Base-by-base conservation (phyloP, 2,113 vertebrate species). In the Cephalopholis sonnerati region DNA sequence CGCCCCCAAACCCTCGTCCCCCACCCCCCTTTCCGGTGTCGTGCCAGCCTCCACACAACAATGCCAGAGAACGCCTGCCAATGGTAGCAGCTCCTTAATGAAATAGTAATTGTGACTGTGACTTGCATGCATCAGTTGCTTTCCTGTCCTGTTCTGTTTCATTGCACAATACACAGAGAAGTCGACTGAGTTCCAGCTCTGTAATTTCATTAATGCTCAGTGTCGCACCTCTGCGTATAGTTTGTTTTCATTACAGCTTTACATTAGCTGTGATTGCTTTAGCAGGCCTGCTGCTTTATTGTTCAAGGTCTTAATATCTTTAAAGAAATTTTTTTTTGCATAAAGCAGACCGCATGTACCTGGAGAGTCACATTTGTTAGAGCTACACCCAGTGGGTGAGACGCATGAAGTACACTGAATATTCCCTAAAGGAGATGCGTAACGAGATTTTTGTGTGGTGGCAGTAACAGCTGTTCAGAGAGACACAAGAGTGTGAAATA, bases 31-130 rank as follows among this genome's bases (percentile, higher is more conserved):
- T 82, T 89, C 79, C 71, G 71, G 80, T 87, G 82, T 61, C 81
- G 51, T 90, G 89, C 90, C 91, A 92, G 86, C 81, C 83, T 82
- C 75, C 69, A 24, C 64, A 61, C 79, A 79, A 90, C 80, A 89
- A 89, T 90, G 90, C 86, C 88, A 92, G 82, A 80, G 81, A 89
- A 66, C 17, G 69, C 4, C 78, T 92, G 92, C 90, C 88, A 93
- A 91, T 77, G 58, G 71, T 78, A 81, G 87, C 87, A 81, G 87
- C 91, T 79, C 87, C 90, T 92, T 92, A 93, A 94, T 95, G 90
- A 94, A 94, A 94, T 90, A 92, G 90, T 95, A 92, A 94, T 94
- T 92, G 93, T 92, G 84, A 91, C 91, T 94, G 93, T 89, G 87
- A 91, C 88, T 88, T 73, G 80, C 92, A 90, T 87, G 83, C 89